phyloP scores from a whole-genome alignment of 2,888 invertebrate species.

The Oscheius sp. region DNA sequence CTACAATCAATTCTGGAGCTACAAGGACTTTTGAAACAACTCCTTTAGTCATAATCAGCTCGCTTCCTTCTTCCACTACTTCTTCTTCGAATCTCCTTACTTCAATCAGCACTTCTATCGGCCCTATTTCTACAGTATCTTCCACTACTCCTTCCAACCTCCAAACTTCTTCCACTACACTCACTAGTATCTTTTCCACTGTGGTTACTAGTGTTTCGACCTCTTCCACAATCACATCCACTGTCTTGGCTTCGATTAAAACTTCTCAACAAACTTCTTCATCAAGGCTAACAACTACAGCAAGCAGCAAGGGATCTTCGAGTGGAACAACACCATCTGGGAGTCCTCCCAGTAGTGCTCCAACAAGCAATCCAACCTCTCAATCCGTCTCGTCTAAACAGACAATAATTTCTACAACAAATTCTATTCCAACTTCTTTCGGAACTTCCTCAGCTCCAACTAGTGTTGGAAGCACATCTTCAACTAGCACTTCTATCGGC shows the following conservation, averaged over 20 bases:
- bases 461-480: not conserved
- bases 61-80: not conserved
- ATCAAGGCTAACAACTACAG: not conserved
- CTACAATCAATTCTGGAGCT: not conserved
- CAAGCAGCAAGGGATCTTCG: not conserved
- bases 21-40: not conserved
- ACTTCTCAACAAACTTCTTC: not conserved
- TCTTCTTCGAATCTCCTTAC: not conserved
- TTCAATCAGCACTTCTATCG: not conserved
- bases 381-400: no score
- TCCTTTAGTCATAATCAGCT: not conserved
- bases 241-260: not conserved
- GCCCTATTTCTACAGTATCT: no score
- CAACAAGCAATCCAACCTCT: no score
- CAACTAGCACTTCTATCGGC: not conserved
- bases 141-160: no score
- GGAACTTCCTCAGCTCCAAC: not conserved
- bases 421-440: not conserved
- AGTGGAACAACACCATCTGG: not conserved
- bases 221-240: not conserved
- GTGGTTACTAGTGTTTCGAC: not conserved
- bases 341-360: not conserved
- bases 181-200: not conserved
- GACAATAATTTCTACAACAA: no score
- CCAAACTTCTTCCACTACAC: no score